phyloP scores from a whole-genome alignment of 37 sponge, comb jelly and placozoan genomes.

The Spongilla lacustris region DNA sequence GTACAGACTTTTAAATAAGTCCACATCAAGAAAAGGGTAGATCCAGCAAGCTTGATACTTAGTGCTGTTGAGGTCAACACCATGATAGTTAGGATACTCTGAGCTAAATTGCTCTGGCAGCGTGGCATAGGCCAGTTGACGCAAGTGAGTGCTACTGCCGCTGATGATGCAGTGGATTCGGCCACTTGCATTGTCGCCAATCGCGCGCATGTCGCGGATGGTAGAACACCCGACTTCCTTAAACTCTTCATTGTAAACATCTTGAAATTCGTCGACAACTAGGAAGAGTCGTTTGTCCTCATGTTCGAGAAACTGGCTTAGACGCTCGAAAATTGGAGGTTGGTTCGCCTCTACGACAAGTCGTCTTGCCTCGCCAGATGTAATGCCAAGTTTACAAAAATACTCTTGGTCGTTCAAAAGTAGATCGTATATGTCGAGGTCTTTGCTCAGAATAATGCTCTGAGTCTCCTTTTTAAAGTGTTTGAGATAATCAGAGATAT shows the following conservation, averaged over 20 bases:
- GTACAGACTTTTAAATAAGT: background rate
- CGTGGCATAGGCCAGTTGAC: background rate
- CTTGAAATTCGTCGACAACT: background rate
- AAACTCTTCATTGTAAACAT: background rate
- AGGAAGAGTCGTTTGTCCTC: background rate
- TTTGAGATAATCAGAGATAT: background rate
- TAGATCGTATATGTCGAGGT: background rate
- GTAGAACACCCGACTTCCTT: background rate
- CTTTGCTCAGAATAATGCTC: background rate
- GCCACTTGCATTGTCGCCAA: background rate
- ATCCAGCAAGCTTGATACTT: background rate
- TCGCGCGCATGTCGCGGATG: background rate
- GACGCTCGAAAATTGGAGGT: background rate
- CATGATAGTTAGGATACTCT: background rate
- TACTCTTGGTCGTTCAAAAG: background rate
- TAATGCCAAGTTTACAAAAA: conserved; percentile 1
- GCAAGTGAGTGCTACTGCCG: background rate
- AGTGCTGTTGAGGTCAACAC: background rate
- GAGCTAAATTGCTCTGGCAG: background rate
- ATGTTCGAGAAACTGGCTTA: background rate
- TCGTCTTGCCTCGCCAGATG: conserved; percentile 1
- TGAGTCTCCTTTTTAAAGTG: background rate
- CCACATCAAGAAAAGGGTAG: conserved; percentile 1
- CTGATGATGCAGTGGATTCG: conserved; percentile 1
- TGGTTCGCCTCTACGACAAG: background rate